Evolutionary conservation across 2,888 invertebrate species (phyloP), one percentile per base, ranked within the genome.

Genomic region (Ophion ellenae): DNA sequence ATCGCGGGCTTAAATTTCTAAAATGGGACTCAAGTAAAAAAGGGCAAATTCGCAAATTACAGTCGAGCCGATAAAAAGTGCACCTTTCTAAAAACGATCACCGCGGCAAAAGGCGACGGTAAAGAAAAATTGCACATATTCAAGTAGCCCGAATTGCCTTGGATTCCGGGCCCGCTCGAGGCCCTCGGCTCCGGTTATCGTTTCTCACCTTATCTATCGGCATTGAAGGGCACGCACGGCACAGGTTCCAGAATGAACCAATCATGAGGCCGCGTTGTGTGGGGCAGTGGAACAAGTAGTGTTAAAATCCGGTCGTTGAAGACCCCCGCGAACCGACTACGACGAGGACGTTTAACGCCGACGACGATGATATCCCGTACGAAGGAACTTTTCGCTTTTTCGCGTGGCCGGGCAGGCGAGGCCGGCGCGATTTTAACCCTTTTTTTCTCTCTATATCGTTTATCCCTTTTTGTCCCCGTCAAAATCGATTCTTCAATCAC

Each of bases 171-270:
- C 40, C 40, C 40, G 7, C 40, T 3, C 2, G 6, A 40, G 40
- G 40, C 40, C 40, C 40, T 6, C 40, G 40, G 40, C 40, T 7
- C 40, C 1, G 40, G n/a, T 57, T 57, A 57, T 63, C 64, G 57
- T 59, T 75, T 81, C 95, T 96, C 95, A 98, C 98, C 98, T 98
- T 98, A 96, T 98, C 98, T 94, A 98, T 97, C 95, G 98, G 98
- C 98, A 98, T 98, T 95, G 98, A 98, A 95, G 98, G 98, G 96
- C 98, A 98, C 96, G 98, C 98, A 95, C 98, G 97, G 96, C 98
- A 98, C 96, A 98, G 96, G 96, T 98, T 98, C 98, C 98, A 98
- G 96, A 98, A 98, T 96, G 98, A 98, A 95, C 98, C 98, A 96
- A 98, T 98, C 98, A 98, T 98, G 96, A 95, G 96, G 95, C 92